These are phyloP conservation scores for Drosophila kokeensis DNA, from an alignment of 2,888 invertebrate genomes.

Conservation along the genomic window DNA sequence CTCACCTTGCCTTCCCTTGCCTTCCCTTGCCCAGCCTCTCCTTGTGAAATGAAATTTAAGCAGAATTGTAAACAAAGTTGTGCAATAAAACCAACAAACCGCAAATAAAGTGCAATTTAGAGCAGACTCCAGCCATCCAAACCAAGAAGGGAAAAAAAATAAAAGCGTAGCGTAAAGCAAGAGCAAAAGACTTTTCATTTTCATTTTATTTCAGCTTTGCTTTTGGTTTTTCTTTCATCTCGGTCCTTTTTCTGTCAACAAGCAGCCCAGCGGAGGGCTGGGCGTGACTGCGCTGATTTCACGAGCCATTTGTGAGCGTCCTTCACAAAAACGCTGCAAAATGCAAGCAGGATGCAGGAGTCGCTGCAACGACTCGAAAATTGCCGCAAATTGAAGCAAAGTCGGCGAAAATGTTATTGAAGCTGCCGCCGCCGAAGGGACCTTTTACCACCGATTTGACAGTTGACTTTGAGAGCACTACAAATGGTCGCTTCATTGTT, in stretches of 20 bases:
- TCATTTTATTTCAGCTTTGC: conserved; percentile 46
- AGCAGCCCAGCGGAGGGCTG: conserved; percentile 22
- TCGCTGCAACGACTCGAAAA: conserved; percentile 49
- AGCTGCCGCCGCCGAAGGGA: conserved; percentile 32
- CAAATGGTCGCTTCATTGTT: conserved; percentile 62
- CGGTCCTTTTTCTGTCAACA: conserved; percentile 46
- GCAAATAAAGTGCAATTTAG: conserved; percentile 75
- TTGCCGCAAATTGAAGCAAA: conserved; percentile 65
- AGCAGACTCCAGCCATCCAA: conserved; percentile 39
- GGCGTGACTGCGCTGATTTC: conserved; percentile 58
- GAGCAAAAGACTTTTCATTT: conserved; percentile 49
- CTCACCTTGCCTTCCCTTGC: background rate
- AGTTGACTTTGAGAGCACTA: conserved; percentile 18
- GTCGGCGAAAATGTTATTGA: conserved; percentile 55
- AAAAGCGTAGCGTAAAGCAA: conserved; percentile 5
- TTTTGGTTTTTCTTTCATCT: conserved; percentile 28
- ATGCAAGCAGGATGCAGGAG: conserved; percentile 28
- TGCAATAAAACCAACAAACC: conserved; percentile 77
- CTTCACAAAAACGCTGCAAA: conserved; percentile 41
- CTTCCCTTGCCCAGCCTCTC: background rate
- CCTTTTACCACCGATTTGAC: conserved; percentile 10
- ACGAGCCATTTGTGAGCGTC: conserved; percentile 68
- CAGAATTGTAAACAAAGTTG: conserved; percentile 75
- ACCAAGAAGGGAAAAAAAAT: background rate
- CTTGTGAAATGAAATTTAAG: conserved; percentile 77